Base-by-base conservation (phyloP, 2,888 invertebrate genomes). In the Geotrupes spiniger region DNA sequence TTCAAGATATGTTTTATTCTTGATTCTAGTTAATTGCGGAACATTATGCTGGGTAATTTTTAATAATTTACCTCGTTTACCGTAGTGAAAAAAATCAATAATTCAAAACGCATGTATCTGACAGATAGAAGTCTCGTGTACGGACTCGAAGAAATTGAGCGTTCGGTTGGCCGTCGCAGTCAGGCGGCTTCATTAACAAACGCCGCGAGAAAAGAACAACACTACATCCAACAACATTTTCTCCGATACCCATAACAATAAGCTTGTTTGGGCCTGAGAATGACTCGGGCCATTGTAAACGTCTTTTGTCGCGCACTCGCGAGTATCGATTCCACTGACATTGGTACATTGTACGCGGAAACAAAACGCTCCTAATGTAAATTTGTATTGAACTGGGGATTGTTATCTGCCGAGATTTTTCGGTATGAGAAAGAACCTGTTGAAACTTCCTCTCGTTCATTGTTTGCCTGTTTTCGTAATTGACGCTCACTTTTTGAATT, bases 201-300 rank as follows among this genome's bases (percentile, higher is more conserved):
- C 47, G 47, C 27, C 51, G n/a, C 26, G 11, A 49, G 52, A 54
- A 62, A 60, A 60, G 59, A 57, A 58, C 59, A 60, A 58, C 61
- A 58, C 56, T 53, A 54, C 51, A 49, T 47, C 52, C 54, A 54
- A 54, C 50, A 57, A 52, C 56, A 59, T 60, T 59, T 60, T 57
- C 60, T 49, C 42, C 43, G 38, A 49, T 49, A 49, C 42, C 46
- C 36, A 49, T 56, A 57, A 63, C 65, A 61, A 63, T 63, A 57
- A 58, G 57, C 59, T 59, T 59, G 61, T 62, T 63, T 62, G 59
- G 63, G 57, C 64, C 66, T 68, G 68, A 59, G 59, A 63, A 61
- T 67, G 68, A 68, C 66, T 65, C 63, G 60, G 61, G 42, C 57
- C 60, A 64, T 65, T 65, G 37, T 29, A 58, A 57, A 59, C 54